These are phyloP conservation scores for Rhynchophorus ferrugineus DNA, from an alignment of 1,140 invertebrate species.

Conservation along the genomic window DNA sequence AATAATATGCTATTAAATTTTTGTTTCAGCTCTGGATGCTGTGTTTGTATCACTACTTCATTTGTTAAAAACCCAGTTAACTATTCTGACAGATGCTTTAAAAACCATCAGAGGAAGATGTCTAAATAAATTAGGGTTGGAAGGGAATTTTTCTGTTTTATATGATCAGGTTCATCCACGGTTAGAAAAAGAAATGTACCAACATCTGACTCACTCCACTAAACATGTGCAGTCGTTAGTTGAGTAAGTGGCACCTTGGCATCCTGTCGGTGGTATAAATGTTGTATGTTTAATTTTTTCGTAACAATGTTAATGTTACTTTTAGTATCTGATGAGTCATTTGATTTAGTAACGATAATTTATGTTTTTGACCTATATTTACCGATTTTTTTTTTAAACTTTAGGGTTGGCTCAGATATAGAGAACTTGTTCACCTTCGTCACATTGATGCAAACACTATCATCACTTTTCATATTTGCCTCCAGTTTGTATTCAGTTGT, in stretches of 20 bases:
- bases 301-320: neutral
- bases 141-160: conserved; percentile 14
- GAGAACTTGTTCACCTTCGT: conserved; percentile 31
- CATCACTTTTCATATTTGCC: conserved; percentile 31
- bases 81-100: conserved; percentile 29
- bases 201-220: conserved; percentile 29
- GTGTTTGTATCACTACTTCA: conserved; percentile 27
- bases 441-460: conserved; percentile 30
- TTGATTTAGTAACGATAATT: neutral
- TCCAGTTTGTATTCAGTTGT: conserved; percentile 32
- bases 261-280: neutral
- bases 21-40: conserved; percentile 20
- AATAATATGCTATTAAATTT: neutral
- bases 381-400: conserved; percentile 4
- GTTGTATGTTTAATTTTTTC: neutral
- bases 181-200: conserved; percentile 29
- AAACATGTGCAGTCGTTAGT: conserved; percentile 31
- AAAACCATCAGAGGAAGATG: conserved; percentile 28
- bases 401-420: conserved; percentile 27
- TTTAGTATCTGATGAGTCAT: neutral
- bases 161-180: conserved; percentile 21
- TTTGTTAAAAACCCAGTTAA: conserved; percentile 27
- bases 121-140: conserved; percentile 18
- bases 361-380: neutral
- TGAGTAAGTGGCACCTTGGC: conserved; percentile 16